Evolutionary conservation across 2,888 invertebrate species (phyloP), one percentile per base, ranked within the genome.

Genomic region (Acrocera orbiculus): DNA sequence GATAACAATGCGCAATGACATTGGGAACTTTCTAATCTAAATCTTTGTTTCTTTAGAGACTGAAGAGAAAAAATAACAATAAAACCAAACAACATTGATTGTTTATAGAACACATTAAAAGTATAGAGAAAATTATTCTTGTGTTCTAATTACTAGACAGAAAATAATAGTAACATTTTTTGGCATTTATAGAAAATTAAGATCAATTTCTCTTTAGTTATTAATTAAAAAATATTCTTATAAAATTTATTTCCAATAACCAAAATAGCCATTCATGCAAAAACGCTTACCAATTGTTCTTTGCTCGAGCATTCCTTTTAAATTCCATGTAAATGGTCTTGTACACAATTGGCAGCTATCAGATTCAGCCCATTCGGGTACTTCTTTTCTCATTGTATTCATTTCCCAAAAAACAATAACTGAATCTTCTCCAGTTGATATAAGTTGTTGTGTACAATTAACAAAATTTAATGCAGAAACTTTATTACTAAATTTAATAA

Each of bases 311-410:
- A 99, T 98, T 9, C 87, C 89, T 42, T 85, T 73, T 32, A 98
- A 71, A 62, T 99, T 99, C 98, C 98, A 98, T 62, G 96, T 96
- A 65, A 98, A 98, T 15, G 98, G 98, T 39, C 82, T 70, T 33
- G 79, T 76, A 58, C 98, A 99, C 38, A 87, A 68, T 66, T 96
- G 82, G 58, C 98, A 99, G 26, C 76, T 69, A 59, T 96, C 95
- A 26, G 86, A 78, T 54, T 95, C 93, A 42, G 76, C 73, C 98
- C 98, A 98, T 40, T 78, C 78, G 10, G 96, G 93, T 1, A 93
- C 93, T 70, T 92, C 90, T 49, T 79, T 73, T 33, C 95, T 69
- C 51, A 75, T 71, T 34, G 79, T 75, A 34, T 73, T 75, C 89
- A 95, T 90, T 59, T 92, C 86, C 93, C 93, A 93, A 47, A 87